Evolutionary conservation across 2,888 invertebrate species (phyloP), one percentile per base, ranked within the genome.

Genomic region (Macrophya alboannulata): DNA sequence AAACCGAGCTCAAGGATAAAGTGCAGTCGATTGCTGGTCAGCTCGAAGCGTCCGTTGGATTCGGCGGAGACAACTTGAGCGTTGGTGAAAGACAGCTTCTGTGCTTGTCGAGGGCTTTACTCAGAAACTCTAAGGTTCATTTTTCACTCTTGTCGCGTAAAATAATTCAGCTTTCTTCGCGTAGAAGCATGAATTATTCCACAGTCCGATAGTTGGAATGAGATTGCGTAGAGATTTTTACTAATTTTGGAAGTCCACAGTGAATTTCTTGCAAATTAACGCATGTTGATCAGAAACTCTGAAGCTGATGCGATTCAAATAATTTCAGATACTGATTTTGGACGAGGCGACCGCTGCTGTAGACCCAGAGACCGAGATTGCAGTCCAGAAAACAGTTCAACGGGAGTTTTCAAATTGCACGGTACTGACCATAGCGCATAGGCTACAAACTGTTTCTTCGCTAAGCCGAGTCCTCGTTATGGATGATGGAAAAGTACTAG

Each of bases 361-460:
- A 17, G 96, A 96, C 90, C 94, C 94, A 1, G 94, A 95, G 89
- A 95, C 95, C 17, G 95, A 96, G 89, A 89, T 92, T 21, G 92
- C 94, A 5, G 94, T 96, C 40, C 95, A 95, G 88, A 91, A 90
- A 81, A 94, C 95, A 1, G 94, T 96, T 77, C 93, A 94, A 74
- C 93, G 94, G 45, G 94, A 94, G 62, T 96, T 96, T 90, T 90
- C 91, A 4, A 92, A 95, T 71, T 95, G 95, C 88, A 96, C 96
- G 0, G 94, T 96, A 84, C 89, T 96, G n/a, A 95, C 95, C 62
- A 95, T 96, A 88, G 96, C 96, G 15, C 96, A 96, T 91, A 92
- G 95, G 85, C 91, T 96, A 25, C 94, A 95, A 88, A 95, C 95
- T n/a, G 94, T 96, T 17, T 90, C 94, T 59, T 90, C 92, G 4